Base-by-base conservation (phyloP, 2,113 vertebrate genomes). In the Petrocephalus microphthalmus region DNA sequence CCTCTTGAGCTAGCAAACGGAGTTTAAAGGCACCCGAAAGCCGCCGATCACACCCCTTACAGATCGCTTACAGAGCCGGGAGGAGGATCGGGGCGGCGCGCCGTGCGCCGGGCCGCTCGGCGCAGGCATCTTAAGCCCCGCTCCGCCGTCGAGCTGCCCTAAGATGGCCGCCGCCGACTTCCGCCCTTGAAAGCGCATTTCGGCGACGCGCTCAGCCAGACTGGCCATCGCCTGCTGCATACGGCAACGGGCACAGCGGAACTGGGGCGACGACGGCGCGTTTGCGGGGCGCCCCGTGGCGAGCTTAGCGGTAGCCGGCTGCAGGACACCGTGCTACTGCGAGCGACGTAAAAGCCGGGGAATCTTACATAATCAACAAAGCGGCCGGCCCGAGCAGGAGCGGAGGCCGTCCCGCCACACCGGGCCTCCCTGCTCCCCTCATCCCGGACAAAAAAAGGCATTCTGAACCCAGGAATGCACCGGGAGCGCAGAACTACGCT, bases 101-200 rank as follows among this genome's bases (percentile, higher is more conserved):
- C 47, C 45, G 81, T 78, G 86, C 54, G 56, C 37, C 33, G 53
- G 67, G 81, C 87, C 89, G 90, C 86, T 83, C 29, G 29, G 60
- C 85, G 92, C 87, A 87, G 89, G 89, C 92, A 92, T 92, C 91
- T 92, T 92, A 89, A 90, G 85, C 71, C 67, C 84, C 88, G 86
- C 57, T 90, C 85, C 84, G 51, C 87, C 88, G 88, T 42, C 82
- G 74, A 67, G 84, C 74, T 78, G 22, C 92, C 91, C 89, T 95
- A 96, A 96, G 93, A 96, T 96, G 95, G 95, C 95, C 95, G 95
- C 95, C 94, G 86, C 90, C 94, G 95, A 95, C 95, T 94, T 95
- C 94, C 95, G 95, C 94, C 94, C 94, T 94, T 91, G 88, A 90
- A 71, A 71, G 87, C 67, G 83, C 88, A 83, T 87, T 84, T 54